Conservation (phyloP, 2,888 invertebrate species). For the Leistus spinibarbis region DNA sequence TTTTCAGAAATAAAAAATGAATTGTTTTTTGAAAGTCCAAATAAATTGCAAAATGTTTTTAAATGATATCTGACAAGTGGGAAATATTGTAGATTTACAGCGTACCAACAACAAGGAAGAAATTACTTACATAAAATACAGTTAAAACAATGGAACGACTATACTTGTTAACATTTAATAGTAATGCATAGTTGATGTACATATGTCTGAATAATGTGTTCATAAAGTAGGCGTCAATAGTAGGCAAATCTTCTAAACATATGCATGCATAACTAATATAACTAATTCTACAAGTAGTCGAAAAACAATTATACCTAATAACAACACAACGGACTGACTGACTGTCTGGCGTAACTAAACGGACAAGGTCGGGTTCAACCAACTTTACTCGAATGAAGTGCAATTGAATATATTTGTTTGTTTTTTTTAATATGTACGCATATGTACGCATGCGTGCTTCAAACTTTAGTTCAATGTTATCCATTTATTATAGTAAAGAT, state of each 20-base stretch:
- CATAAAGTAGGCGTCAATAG: background rate
- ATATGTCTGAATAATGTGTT: background rate
- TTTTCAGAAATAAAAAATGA: no score
- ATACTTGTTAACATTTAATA: background rate
- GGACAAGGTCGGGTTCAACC: background rate
- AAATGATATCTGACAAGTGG: no score
- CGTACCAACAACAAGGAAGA: background rate
- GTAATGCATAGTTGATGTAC: background rate
- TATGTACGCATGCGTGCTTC: background rate
- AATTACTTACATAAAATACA: background rate
- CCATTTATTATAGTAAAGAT: background rate
- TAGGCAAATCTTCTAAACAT: background rate
- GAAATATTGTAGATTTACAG: no score
- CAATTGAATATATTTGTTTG: background rate
- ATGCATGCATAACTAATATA: background rate
- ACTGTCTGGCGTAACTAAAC: background rate
- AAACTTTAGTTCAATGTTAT: background rate
- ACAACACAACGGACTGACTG: background rate
- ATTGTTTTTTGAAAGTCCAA: no score
- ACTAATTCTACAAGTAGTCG: background rate
- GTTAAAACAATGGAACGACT: background rate
- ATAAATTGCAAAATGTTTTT: no score
- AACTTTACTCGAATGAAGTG: background rate
- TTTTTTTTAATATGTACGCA: background rate
- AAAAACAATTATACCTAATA: background rate